Conservation (phyloP, 2,797 vertebrate genomes). For the Enteromius fasciolatus region DNA sequence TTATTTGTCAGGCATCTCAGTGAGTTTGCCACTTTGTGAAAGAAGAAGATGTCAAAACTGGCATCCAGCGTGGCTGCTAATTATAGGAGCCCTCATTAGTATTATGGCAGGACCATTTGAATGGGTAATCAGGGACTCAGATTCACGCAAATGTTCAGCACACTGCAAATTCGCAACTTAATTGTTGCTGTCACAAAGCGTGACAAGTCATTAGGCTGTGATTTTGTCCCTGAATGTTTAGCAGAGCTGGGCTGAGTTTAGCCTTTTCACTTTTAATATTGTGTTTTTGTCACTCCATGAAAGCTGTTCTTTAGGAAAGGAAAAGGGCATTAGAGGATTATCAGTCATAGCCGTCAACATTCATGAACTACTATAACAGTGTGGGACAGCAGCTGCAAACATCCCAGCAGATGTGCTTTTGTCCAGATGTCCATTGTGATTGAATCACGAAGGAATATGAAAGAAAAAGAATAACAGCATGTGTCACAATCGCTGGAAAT, state of each 20-base stretch:
- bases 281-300: not conserved
- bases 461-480: slow-evolving; percentile 52
- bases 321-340: slow-evolving; percentile 8
- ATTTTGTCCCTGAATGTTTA: slow-evolving; percentile 7
- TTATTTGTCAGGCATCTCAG: slow-evolving; percentile 18
- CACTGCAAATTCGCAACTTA: not conserved
- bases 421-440: not conserved
- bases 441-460: not conserved
- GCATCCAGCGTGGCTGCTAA: slow-evolving; percentile 14
- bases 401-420: not conserved
- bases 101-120: slow-evolving; percentile 35
- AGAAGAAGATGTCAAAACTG: slow-evolving; percentile 17
- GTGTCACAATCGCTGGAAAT: slow-evolving; percentile 44
- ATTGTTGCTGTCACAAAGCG: slow-evolving; percentile 24
- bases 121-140: slow-evolving; percentile 29
- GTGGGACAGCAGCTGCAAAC: not conserved
- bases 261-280: not conserved
- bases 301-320: not conserved
- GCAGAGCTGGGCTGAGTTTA: not conserved
- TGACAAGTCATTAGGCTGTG: slow-evolving; percentile 1
- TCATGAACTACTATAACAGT: slow-evolving; percentile 20
- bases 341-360: slow-evolving; percentile 33
- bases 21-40: slow-evolving; percentile 7
- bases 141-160: slow-evolving; percentile 15
- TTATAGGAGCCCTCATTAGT: slow-evolving; percentile 43